Conservation (phyloP, 2,888 invertebrate species). For the Thymelicus acteon region DNA sequence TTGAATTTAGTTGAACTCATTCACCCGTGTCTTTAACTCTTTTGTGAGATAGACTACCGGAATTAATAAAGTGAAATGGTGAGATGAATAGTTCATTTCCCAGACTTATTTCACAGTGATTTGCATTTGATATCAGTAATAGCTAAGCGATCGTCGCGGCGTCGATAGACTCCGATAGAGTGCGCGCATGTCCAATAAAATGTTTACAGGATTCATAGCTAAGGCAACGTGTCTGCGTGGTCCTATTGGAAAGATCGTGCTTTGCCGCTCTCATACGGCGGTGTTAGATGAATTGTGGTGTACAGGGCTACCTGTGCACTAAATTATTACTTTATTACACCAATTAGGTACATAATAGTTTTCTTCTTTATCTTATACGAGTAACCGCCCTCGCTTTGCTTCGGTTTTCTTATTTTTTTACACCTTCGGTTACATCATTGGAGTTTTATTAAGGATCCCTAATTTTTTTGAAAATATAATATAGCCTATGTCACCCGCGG, state of each 20-base stretch:
- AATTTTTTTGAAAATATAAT: no score
- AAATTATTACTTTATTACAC: neutral
- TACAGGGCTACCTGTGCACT: constrained; percentile 52
- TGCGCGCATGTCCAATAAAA: constrained; percentile 36
- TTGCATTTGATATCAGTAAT: constrained; percentile 32
- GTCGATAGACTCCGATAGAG: constrained; percentile 1
- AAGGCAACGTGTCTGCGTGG: constrained; percentile 45
- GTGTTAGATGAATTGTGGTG: constrained; percentile 55
- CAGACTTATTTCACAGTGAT: constrained; percentile 10
- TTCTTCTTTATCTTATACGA: no score
- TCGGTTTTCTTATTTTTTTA: no score
- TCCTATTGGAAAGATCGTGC: constrained; percentile 60
- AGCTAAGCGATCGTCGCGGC: constrained; percentile 15
- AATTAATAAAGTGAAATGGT: constrained; percentile 3
- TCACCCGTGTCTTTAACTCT: neutral
- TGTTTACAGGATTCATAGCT: constrained; percentile 39
- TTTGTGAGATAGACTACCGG: neutral
- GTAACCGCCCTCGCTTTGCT: no score
- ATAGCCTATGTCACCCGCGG: no score
- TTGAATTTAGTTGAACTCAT: neutral
- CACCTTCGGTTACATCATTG: no score
- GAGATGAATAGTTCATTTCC: neutral
- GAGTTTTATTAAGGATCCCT: no score
- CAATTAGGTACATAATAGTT: no score
- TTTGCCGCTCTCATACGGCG: constrained; percentile 51